phyloP scores from a whole-genome alignment of 2,113 vertebrate genomes.

The Camelus dromedarius region DNA sequence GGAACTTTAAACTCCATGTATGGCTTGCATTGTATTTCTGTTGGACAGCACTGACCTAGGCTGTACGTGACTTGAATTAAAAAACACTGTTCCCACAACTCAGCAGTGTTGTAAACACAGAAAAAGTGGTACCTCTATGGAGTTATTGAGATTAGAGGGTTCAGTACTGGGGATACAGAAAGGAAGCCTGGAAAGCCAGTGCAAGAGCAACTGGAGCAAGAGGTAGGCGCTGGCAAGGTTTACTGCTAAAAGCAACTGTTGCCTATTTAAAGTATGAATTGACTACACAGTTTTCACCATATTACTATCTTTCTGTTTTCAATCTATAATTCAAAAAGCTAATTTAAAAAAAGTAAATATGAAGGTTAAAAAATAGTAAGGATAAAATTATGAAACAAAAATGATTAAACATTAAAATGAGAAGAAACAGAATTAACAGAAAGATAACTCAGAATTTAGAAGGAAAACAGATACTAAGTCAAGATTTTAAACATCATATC shows the following conservation, averaged over 20 bases:
- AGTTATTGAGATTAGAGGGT: neutral
- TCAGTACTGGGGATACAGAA: neutral
- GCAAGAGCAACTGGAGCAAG: neutral
- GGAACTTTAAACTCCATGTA: neutral
- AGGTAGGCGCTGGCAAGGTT: neutral
- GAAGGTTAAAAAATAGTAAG: neutral
- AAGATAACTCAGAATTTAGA: neutral
- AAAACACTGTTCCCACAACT: neutral
- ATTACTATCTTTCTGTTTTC: neutral
- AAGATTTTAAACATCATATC: neutral
- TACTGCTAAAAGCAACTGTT: neutral
- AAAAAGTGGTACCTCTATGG: neutral
- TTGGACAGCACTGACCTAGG: neutral
- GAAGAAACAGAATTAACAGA: neutral
- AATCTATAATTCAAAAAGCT: neutral
- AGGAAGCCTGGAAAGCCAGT: neutral
- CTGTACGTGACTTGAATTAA: neutral
- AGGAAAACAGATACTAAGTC: neutral
- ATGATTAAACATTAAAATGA: neutral
- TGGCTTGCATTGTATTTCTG: neutral
- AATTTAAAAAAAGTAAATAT: neutral
- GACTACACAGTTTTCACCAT: neutral
- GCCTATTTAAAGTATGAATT: neutral
- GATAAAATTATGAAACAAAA: neutral
- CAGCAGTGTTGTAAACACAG: neutral